phyloP scores from a whole-genome alignment of 2,888 invertebrate species.

The Gasteruption jaculator region DNA sequence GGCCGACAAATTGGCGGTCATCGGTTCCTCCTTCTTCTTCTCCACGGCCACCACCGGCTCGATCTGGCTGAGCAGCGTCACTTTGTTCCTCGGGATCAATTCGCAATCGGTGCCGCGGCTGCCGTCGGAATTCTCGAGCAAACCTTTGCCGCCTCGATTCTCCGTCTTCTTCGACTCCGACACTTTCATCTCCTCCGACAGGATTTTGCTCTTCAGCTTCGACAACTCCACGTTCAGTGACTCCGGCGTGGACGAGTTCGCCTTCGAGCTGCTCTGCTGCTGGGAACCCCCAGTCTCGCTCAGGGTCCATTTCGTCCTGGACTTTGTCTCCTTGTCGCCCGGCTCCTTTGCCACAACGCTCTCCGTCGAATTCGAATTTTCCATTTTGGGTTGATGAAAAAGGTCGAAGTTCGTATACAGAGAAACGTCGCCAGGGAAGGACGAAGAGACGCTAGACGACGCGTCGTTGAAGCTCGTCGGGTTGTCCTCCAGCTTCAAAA shows the following conservation, averaged over 20 bases:
- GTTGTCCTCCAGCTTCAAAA: slow-evolving; percentile 33
- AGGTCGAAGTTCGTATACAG: slow-evolving; percentile 37
- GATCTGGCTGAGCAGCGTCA: slow-evolving; percentile 42
- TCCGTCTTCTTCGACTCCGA: slow-evolving; percentile 27
- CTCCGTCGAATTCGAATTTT: slow-evolving; percentile 11
- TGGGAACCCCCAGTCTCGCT: slow-evolving; percentile 30
- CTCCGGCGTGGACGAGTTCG: slow-evolving; percentile 21
- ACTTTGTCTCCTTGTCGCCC: slow-evolving; percentile 35
- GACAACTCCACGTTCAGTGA: slow-evolving; percentile 40
- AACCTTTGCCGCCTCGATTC: too few relatives aligned
- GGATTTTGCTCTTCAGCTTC: slow-evolving; percentile 34
- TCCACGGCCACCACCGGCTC: slow-evolving; percentile 31
- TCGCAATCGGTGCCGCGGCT: not conserved
- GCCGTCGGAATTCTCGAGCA: slow-evolving; percentile 6
- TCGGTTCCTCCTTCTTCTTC: slow-evolving; percentile 29
- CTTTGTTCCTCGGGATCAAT: slow-evolving; percentile 31
- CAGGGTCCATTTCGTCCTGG: slow-evolving; percentile 44
- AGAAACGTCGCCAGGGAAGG: slow-evolving; percentile 44
- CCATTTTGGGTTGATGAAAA: slow-evolving; percentile 19
- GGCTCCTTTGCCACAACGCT: slow-evolving; percentile 8
- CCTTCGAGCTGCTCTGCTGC: slow-evolving; percentile 25
- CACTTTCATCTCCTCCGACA: slow-evolving; percentile 26
- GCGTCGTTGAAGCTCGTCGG: not conserved
- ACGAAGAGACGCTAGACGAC: slow-evolving; percentile 15
- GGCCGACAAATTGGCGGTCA: slow-evolving; percentile 42